Conservation (phyloP, 2,113 vertebrate genomes). For the Seriola aureovittata region DNA sequence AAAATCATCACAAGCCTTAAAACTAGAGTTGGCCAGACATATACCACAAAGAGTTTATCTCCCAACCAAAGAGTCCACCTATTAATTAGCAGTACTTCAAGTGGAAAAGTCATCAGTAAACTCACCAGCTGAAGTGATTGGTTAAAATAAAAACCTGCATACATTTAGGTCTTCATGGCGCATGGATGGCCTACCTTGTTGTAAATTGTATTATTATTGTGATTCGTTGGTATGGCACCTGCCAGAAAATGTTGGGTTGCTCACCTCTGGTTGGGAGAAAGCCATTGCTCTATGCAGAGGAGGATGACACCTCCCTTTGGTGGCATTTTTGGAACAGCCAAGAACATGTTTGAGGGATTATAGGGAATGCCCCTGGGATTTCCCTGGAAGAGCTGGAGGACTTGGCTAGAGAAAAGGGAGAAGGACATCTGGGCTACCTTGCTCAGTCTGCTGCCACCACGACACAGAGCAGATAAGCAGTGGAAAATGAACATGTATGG, state of each 20-base stretch:
- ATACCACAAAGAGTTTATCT: background rate
- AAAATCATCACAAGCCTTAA: background rate
- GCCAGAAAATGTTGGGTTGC: background rate
- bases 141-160: background rate
- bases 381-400: constrained; percentile 18
- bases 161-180: background rate
- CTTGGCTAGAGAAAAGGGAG: constrained; percentile 18
- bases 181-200: background rate
- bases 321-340: constrained; percentile 4
- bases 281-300: background rate
- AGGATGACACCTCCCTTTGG: background rate
- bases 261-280: background rate
- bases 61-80: background rate
- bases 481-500: constrained; percentile 8
- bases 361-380: constrained; percentile 18
- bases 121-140: background rate
- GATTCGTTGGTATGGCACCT: background rate
- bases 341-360: constrained; percentile 23
- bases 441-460: constrained; percentile 3
- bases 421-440: constrained; percentile 25
- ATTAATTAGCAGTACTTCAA: background rate
- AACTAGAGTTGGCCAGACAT: background rate
- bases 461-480: constrained; percentile 5
- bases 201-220: background rate
- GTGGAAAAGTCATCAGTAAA: background rate